Conservation (phyloP, 2,797 vertebrate species). For the Danionella dracula region DNA sequence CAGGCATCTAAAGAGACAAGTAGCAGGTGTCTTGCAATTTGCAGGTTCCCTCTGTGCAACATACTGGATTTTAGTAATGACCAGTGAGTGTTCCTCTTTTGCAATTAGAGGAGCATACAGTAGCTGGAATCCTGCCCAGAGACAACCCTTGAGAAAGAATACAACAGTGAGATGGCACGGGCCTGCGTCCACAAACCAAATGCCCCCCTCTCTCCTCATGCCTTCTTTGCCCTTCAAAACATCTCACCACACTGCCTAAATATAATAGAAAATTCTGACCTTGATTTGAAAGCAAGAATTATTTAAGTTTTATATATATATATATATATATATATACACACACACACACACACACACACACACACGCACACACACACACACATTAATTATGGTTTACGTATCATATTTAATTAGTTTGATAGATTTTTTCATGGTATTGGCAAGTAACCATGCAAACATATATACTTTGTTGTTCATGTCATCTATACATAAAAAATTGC, state of each 20-base stretch:
- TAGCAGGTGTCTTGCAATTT: slow-evolving; percentile 42
- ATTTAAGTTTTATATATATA: too few species aligned
- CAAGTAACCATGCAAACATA: too few species aligned
- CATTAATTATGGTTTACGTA: too few species aligned
- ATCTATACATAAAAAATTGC: too few species aligned
- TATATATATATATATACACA: too few species aligned
- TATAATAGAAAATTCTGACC: slow-evolving; percentile 1
- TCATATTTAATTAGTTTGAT: too few species aligned
- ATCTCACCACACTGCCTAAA: background rate
- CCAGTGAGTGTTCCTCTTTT: slow-evolving; percentile 57
- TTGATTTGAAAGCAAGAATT: background rate
- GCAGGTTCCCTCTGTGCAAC: slow-evolving; percentile 48
- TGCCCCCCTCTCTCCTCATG: background rate
- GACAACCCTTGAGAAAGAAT: slow-evolving; percentile 37
- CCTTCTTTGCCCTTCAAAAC: slow-evolving; percentile 39
- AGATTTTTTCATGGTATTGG: too few species aligned
- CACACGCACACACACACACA: too few species aligned
- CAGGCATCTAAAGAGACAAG: slow-evolving; percentile 6
- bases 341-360: too few species aligned
- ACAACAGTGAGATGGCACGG: slow-evolving; percentile 19
- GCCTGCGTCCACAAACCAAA: slow-evolving; percentile 10
- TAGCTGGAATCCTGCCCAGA: slow-evolving; percentile 52
- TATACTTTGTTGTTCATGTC: too few species aligned
- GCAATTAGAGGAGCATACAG: slow-evolving; percentile 65
- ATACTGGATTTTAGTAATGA: slow-evolving; percentile 52